Percentiles rank a stretch among this genome's conserved stretches.
Evolutionary conservation across 2,888 invertebrate species (phyloP).

Genomic region (Pardosa pseudoannulata): DNA sequence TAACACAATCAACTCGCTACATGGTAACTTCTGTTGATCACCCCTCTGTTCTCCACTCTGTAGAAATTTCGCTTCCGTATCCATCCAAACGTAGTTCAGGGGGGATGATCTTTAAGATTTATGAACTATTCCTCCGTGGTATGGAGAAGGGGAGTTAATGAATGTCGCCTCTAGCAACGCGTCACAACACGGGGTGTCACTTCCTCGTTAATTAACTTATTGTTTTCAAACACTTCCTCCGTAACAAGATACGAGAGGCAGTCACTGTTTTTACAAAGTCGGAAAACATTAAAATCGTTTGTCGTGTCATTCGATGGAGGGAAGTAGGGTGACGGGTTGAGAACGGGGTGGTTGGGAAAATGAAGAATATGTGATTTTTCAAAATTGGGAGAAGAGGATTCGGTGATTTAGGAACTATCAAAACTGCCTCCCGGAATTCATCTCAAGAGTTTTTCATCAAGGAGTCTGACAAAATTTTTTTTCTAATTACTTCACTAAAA

Average conservation of each 20-base stretch:
- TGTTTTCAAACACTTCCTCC: neutral
- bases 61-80: too few species aligned
- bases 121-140: too few species aligned
- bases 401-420: neutral
- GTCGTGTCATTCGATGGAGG: slow-evolving; percentile 42
- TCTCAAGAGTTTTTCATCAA: slow-evolving; percentile 47
- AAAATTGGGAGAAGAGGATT: neutral
- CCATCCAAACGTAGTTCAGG: too few species aligned
- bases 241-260: neutral
- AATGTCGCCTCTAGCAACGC: neutral
- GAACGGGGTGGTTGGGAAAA: neutral
- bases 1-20: too few species aligned
- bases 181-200: neutral
- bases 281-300: slow-evolving; percentile 35
- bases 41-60: too few species aligned
- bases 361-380: neutral
- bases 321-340: too few species aligned
- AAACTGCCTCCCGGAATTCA: slow-evolving; percentile 7
- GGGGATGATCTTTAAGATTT: too few species aligned
- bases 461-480: neutral
- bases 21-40: too few species aligned
- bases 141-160: neutral
- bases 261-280: slow-evolving; percentile 16
- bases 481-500: neutral
- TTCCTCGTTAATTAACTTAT: neutral